Evolutionary conservation across 35 echinoderm and acorn worm genomes (phyloP).

Genomic region (Stichopus chloronotus): DNA sequence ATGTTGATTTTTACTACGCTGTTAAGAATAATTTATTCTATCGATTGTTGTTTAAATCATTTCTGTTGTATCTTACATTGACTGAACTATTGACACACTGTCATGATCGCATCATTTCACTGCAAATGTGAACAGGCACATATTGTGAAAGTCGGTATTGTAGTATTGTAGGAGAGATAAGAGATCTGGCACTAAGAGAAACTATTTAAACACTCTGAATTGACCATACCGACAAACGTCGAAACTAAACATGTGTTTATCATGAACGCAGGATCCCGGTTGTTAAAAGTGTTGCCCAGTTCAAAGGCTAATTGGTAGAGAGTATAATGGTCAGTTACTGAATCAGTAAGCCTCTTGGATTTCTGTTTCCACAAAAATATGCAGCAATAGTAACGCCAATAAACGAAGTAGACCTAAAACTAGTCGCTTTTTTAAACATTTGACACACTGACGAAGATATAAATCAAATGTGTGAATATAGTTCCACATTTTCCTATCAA

Average conservation of each 20-base stretch:
- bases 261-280: not conserved
- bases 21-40: not conserved
- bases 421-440: not conserved
- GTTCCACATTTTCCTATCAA: not conserved
- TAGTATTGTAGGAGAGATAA: not conserved
- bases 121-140: constrained; percentile 12
- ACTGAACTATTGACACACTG: not conserved
- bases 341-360: not conserved
- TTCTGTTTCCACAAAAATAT: constrained; percentile 4
- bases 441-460: not conserved
- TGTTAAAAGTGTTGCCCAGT: constrained; percentile 4
- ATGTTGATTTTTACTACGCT: not conserved
- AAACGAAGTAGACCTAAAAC: not conserved
- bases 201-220: not conserved
- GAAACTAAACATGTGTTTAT: not conserved
- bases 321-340: constrained; percentile 24
- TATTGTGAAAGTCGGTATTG: constrained; percentile 7
- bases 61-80: not conserved
- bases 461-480: not conserved
- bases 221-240: constrained; percentile 1
- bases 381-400: not conserved
- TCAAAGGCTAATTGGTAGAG: not conserved
- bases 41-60: constrained; percentile 3
- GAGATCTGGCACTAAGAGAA: not conserved
- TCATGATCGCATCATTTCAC: constrained; percentile 11